These are phyloP conservation scores for Clamator glandarius DNA, from an alignment of 2,797 vertebrate species.

Conservation along the genomic window DNA sequence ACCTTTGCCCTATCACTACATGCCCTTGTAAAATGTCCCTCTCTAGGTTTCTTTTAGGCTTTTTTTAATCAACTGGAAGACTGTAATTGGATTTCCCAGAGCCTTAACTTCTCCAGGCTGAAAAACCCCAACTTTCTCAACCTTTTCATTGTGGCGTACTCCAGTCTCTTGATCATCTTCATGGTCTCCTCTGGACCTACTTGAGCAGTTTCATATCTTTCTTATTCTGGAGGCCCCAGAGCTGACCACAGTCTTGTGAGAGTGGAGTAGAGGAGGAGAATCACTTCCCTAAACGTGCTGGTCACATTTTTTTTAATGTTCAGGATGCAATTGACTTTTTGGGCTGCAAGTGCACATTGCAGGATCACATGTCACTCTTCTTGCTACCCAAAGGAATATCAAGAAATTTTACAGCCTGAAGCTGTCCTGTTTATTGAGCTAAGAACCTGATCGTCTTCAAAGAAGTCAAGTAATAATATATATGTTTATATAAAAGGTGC, in stretches of 20 bases:
- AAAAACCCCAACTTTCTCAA: too few relatives aligned
- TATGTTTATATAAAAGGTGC: not conserved
- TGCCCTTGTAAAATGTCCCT: too few relatives aligned
- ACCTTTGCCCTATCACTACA: too few relatives aligned
- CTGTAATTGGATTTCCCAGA: too few relatives aligned
- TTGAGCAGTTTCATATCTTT: too few relatives aligned
- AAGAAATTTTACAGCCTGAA: not conserved
- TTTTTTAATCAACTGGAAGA: too few relatives aligned
- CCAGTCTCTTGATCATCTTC: not conserved
- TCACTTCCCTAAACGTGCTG: not conserved
- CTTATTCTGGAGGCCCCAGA: not conserved
- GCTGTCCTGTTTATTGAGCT: not conserved
- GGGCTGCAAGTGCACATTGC: not conserved
- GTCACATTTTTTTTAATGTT: not conserved
- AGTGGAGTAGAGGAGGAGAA: not conserved
- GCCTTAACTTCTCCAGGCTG: too few relatives aligned
- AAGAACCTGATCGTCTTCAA: not conserved
- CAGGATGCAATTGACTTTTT: not conserved
- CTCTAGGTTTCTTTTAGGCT: too few relatives aligned
- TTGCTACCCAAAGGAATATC: not conserved
- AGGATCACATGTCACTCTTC: not conserved
- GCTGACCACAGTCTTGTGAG: fast-evolving
- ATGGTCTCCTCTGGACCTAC: not conserved
- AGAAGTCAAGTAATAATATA: not conserved
- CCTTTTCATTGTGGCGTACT: not conserved